phyloP scores from a whole-genome alignment of 2,888 invertebrate genomes.

The Clusia tigrina region DNA sequence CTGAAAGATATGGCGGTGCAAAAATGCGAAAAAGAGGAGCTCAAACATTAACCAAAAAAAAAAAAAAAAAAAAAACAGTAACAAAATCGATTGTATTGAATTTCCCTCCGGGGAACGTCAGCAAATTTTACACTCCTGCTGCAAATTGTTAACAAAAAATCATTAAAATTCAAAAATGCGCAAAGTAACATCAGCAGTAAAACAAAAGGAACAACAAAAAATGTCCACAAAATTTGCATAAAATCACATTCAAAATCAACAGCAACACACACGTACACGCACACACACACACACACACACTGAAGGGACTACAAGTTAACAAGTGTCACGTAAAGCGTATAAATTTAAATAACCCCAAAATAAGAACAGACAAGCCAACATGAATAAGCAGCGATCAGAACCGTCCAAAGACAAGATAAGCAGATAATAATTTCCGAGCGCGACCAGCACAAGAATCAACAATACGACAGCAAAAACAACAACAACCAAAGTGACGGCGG shows the following conservation, averaged over 20 bases:
- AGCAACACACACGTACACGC: too few relatives aligned
- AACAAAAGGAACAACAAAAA: slow-evolving; percentile 13
- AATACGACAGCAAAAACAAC: slow-evolving; percentile 29
- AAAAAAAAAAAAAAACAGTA: too few relatives aligned
- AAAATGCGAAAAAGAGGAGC: background rate
- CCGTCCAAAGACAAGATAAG: slow-evolving; percentile 58
- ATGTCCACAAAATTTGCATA: slow-evolving; percentile 42
- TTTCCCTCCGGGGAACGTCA: background rate
- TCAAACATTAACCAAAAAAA: background rate
- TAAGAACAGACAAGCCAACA: slow-evolving; percentile 43
- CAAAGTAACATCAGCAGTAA: slow-evolving; percentile 3
- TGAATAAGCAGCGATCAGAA: slow-evolving; percentile 59
- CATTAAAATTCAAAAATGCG: background rate
- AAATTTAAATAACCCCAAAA: slow-evolving; percentile 47
- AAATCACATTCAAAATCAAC: slow-evolving; percentile 38
- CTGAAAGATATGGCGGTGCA: background rate
- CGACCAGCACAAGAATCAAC: slow-evolving; percentile 4
- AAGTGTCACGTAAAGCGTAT: slow-evolving; percentile 60
- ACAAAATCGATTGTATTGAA: too few relatives aligned
- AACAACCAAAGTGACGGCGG: slow-evolving; percentile 20
- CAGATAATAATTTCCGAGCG: slow-evolving; percentile 53
- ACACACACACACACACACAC: too few relatives aligned
- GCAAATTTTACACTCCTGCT: background rate
- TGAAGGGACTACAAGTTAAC: slow-evolving; percentile 43
- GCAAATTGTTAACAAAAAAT: background rate